Evolutionary conservation across 2,113 vertebrate species (phyloP).

Genomic region (Tringa solitaria): DNA sequence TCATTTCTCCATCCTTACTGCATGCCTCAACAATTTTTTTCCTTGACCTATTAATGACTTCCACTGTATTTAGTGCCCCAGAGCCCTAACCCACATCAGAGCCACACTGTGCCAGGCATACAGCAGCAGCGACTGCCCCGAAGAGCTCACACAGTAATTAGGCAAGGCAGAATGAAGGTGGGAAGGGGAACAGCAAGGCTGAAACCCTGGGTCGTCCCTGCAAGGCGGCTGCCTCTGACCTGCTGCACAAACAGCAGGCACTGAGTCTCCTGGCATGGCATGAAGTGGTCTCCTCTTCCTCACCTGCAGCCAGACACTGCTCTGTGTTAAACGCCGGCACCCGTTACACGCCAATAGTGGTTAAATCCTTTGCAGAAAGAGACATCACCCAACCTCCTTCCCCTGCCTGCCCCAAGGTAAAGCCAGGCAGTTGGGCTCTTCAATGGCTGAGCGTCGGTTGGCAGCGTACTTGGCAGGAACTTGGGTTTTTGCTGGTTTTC

Average conservation of each 20-base stretch:
- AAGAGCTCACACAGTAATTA: not conserved
- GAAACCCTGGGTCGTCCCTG: not conserved
- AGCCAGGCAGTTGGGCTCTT: not conserved
- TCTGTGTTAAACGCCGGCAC: not conserved
- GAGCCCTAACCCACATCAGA: constrained; percentile 23
- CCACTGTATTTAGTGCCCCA: not conserved
- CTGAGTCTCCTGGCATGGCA: rapidly evolving
- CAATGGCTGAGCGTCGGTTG: not conserved
- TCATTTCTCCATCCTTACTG: not conserved
- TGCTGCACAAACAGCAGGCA: not conserved
- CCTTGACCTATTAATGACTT: constrained; percentile 27
- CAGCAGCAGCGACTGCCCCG: not conserved
- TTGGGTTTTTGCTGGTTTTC: not conserved
- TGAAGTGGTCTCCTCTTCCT: not conserved
- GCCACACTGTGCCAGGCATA: not conserved
- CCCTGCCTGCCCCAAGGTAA: rapidly evolving
- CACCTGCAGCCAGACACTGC: not conserved
- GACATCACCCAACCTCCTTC: rapidly evolving
- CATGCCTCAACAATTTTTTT: not conserved
- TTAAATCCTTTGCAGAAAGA: not conserved
- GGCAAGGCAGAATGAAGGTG: not conserved
- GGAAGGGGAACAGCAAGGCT: not conserved
- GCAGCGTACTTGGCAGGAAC: not conserved
- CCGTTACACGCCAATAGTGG: rapidly evolving
- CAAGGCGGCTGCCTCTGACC: not conserved